Evolutionary conservation across 1,140 invertebrate genomes (phyloP).

Genomic region (Cyclargus thomasi): DNA sequence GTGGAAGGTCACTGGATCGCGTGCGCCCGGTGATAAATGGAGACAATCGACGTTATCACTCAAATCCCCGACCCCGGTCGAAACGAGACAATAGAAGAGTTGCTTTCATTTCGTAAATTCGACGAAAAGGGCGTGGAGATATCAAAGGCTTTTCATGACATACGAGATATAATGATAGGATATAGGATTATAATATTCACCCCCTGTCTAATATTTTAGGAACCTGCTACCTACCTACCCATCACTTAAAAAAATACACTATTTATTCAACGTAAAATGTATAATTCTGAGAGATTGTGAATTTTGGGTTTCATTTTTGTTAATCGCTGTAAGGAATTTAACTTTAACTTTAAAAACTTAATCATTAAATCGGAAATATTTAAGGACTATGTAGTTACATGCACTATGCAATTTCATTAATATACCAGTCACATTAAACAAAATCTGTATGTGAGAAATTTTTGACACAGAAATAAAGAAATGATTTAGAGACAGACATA

Average conservation of each 20-base stretch:
- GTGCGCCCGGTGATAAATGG: constrained; percentile 7
- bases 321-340: too few species aligned
- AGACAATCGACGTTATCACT: not conserved
- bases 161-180: not conserved
- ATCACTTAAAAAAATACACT: too few species aligned
- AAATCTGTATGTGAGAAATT: not conserved
- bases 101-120: not conserved
- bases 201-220: too few species aligned
- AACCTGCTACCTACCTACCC: too few species aligned
- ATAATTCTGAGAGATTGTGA: too few species aligned
- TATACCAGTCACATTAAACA: not conserved
- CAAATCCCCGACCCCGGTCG: not conserved
- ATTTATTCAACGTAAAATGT: too few species aligned
- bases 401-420: too few species aligned
- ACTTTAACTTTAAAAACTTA: too few species aligned
- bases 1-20: constrained; percentile 1
- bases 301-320: too few species aligned
- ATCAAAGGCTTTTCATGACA: not conserved
- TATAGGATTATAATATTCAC: too few species aligned
- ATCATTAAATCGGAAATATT: too few species aligned
- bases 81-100: not conserved
- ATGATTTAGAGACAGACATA: not conserved
- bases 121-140: not conserved
- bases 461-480: constrained; percentile 1
- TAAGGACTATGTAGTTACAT: too few species aligned